Evolutionary conservation across 2,797 vertebrate species (phyloP).

Genomic region (Hemitrygon akajei): DNA sequence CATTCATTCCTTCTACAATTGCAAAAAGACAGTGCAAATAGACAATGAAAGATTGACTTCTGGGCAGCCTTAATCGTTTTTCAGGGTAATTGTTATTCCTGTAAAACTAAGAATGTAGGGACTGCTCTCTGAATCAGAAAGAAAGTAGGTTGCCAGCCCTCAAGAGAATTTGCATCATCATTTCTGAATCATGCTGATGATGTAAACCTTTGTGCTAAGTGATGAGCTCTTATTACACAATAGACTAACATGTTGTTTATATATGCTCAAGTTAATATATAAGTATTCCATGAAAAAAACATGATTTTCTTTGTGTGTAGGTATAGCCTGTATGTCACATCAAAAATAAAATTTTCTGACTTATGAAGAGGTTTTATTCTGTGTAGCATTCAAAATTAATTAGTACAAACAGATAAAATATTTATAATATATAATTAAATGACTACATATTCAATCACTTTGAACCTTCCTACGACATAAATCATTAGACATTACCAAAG

Average conservation of each 20-base stretch:
- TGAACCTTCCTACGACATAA: not conserved
- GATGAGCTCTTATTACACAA: conserved; percentile 22
- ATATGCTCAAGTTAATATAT: not conserved
- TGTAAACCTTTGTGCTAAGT: conserved; percentile 34
- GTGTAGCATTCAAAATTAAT: not conserved
- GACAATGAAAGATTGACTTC: conserved; percentile 16
- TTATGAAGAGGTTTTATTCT: not conserved
- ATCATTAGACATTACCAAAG: not conserved
- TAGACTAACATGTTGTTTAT: conserved; percentile 2
- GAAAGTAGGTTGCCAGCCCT: conserved; percentile 22
- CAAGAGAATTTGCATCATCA: conserved; percentile 31
- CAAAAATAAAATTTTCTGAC: not conserved
- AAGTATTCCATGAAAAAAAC: not conserved
- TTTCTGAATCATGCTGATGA: conserved; percentile 36
- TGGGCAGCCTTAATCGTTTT: conserved; percentile 6
- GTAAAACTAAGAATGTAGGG: not conserved
- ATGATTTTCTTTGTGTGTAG: not conserved
- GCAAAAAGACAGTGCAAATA: not conserved
- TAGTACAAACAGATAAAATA: not conserved
- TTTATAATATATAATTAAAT: not conserved
- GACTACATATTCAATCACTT: not conserved
- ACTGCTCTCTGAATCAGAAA: not conserved
- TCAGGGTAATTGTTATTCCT: conserved; percentile 29
- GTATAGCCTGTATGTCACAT: not conserved
- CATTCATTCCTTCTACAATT: not conserved